Evolutionary conservation across 2,888 invertebrate species (phyloP).

Genomic region (Phasia obesa): DNA sequence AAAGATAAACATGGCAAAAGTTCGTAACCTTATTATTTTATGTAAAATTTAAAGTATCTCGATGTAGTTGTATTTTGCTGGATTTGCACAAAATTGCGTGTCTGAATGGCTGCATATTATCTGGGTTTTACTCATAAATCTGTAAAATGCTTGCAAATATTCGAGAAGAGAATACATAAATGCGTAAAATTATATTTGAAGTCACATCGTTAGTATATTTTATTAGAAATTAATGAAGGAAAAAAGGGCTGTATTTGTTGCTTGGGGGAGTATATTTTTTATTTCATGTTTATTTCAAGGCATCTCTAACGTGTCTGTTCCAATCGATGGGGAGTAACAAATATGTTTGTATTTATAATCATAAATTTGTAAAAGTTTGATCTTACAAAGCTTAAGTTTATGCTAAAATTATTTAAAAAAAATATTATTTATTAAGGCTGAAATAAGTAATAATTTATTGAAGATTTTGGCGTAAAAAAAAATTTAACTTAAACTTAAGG

Average conservation of each 20-base stretch:
- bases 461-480: too few relatives aligned
- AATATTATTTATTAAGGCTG: not conserved
- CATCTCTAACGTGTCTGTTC: not conserved
- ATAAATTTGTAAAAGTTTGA: too few relatives aligned
- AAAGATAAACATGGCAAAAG: slow-evolving; percentile 3
- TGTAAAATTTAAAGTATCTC: not conserved
- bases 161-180: not conserved
- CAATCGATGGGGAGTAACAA: not conserved
- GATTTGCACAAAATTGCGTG: slow-evolving; percentile 16
- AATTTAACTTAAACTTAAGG: too few relatives aligned
- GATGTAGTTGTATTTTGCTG: slow-evolving; percentile 6
- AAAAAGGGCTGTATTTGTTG: slow-evolving; percentile 10
- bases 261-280: not conserved
- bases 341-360: too few relatives aligned
- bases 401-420: too few relatives aligned
- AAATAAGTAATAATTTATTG: too few relatives aligned
- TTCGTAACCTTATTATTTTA: slow-evolving; percentile 13
- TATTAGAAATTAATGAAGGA: not conserved
- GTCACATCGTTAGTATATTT: not conserved
- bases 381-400: too few relatives aligned
- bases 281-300: not conserved
- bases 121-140: slow-evolving; percentile 21
- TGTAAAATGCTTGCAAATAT: slow-evolving; percentile 16
- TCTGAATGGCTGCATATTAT: slow-evolving; percentile 10
- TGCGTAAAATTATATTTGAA: not conserved